These are phyloP conservation scores for Tokudaia tokunoshimensis DNA, from an alignment of 2,797 vertebrate genomes.

Conservation along the genomic window DNA sequence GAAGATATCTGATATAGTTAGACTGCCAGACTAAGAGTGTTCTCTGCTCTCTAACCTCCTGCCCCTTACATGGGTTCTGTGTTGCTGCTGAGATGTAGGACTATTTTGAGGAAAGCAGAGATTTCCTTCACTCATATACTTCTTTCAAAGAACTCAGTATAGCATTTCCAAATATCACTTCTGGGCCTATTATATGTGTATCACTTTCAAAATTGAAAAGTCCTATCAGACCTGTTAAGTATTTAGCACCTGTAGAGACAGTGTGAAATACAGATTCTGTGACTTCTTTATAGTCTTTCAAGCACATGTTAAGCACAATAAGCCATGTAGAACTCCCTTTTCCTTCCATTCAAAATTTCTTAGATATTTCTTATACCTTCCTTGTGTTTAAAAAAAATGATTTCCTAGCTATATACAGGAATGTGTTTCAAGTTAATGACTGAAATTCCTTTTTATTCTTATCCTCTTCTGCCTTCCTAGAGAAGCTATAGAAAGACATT, in stretches of 20 bases:
- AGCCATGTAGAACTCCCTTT: neutral
- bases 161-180: neutral
- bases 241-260: neutral
- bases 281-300: neutral
- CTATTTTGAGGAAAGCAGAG: constrained; percentile 20
- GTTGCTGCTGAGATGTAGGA: neutral
- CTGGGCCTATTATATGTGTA: neutral
- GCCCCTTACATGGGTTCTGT: neutral
- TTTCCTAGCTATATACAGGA: neutral
- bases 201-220: constrained; percentile 25
- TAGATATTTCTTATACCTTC: neutral
- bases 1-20: neutral
- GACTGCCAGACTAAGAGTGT: neutral
- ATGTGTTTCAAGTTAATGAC: neutral
- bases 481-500: neutral
- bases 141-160: constrained; percentile 11
- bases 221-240: neutral
- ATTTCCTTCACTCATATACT: neutral
- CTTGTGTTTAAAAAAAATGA: neutral
- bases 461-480: neutral
- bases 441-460: neutral
- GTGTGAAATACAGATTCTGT: neutral
- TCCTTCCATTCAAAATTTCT: neutral
- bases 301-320: neutral
- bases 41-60: neutral